These are phyloP conservation scores for Harpegnathos saltator DNA, from an alignment of 1,140 invertebrate genomes.

Conservation along the genomic window DNA sequence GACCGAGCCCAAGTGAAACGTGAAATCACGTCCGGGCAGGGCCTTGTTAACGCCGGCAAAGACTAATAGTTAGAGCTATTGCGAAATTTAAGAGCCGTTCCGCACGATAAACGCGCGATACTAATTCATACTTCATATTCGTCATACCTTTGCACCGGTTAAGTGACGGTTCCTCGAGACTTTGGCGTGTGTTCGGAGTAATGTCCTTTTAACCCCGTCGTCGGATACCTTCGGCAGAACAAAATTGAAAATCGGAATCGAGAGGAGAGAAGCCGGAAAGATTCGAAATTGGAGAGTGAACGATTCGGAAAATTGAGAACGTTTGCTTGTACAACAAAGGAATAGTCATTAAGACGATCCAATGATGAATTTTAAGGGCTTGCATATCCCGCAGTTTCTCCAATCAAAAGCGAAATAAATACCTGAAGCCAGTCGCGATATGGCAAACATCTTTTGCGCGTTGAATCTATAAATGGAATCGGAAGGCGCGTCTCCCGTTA, in stretches of 20 bases:
- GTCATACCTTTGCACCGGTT: constrained; percentile 18
- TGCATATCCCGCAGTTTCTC: too few species aligned
- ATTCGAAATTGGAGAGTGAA: too few species aligned
- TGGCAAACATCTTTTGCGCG: too few species aligned
- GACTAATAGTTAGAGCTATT: constrained; percentile 49
- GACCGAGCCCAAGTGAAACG: constrained; percentile 40
- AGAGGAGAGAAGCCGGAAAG: background rate
- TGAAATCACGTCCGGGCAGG: constrained; percentile 35
- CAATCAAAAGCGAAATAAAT: too few species aligned
- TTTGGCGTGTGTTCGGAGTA: constrained; percentile 32
- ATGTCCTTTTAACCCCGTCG: background rate
- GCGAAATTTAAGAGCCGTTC: constrained; percentile 31
- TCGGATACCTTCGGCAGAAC: constrained; percentile 1
- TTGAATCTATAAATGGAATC: too few species aligned
- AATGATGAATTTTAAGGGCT: too few species aligned
- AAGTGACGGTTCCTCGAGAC: constrained; percentile 25
- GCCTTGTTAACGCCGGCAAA: background rate
- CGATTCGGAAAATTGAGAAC: too few species aligned
- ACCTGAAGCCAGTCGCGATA: too few species aligned
- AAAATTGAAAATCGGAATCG: constrained; percentile 17
- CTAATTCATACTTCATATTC: constrained; percentile 42
- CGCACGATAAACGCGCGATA: background rate
- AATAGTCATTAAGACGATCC: too few species aligned
- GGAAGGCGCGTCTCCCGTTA: background rate
- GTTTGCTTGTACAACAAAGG: too few species aligned